A percentile compares a stretch with the other conserved stretches of the same genome.
Evolutionary conservation across 2,888 invertebrate species (phyloP).

Genomic region (Eremobia ochroleuca): DNA sequence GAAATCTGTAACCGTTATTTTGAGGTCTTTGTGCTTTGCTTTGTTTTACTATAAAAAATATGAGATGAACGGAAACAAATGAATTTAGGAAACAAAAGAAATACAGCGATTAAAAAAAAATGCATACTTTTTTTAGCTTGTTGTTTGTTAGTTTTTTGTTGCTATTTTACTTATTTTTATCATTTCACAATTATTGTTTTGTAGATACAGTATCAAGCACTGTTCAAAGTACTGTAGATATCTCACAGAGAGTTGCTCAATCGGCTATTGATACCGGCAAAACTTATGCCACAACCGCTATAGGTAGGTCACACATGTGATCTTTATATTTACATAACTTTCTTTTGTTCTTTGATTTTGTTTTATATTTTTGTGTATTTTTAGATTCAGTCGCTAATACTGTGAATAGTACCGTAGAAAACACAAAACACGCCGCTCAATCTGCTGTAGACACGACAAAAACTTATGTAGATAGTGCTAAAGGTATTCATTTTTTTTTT

Average conservation of each 20-base stretch:
- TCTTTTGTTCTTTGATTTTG: constrained; percentile 48
- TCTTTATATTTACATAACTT: neutral
- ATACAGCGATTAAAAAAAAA: neutral
- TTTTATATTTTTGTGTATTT: constrained; percentile 57
- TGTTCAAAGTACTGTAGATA: constrained; percentile 76
- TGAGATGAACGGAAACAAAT: neutral
- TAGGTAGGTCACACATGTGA: constrained; percentile 66
- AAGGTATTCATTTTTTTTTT: constrained; percentile 76
- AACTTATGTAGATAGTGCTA: constrained; percentile 79
- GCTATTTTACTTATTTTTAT: constrained; percentile 25
- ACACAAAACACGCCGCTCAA: constrained; percentile 78
- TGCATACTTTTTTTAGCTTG: neutral
- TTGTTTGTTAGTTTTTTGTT: constrained; percentile 5
- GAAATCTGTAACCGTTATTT: constrained; percentile 22
- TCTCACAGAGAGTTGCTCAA: constrained; percentile 77
- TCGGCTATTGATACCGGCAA: constrained; percentile 78
- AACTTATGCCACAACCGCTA: constrained; percentile 76
- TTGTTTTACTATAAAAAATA: constrained; percentile 13
- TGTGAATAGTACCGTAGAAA: constrained; percentile 76
- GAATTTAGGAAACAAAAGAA: neutral
- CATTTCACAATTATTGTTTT: constrained; percentile 66
- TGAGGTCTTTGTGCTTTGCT: constrained; percentile 34
- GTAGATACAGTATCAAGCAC: constrained; percentile 81
- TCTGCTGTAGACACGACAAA: constrained; percentile 79
- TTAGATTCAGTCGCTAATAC: constrained; percentile 79